These are phyloP conservation scores for Oryzias curvinotus DNA, from an alignment of 2,113 vertebrate species.

Conservation along the genomic window DNA sequence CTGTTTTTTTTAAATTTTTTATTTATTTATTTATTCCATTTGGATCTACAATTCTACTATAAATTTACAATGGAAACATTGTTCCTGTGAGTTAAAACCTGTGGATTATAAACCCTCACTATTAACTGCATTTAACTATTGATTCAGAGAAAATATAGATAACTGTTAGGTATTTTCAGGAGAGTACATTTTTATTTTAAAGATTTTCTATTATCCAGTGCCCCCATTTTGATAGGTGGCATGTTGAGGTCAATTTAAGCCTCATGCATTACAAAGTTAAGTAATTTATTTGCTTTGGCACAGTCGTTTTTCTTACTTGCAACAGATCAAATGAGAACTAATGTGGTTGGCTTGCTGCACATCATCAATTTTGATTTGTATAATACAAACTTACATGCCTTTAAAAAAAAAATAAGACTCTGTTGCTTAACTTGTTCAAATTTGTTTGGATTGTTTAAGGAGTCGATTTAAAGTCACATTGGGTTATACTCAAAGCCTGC, in stretches of 20 bases:
- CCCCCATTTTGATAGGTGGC: constrained; percentile 44
- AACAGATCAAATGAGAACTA: constrained; percentile 62
- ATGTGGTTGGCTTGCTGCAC: constrained; percentile 33
- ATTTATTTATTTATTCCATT: background rate
- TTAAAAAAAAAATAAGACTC: constrained; percentile 26
- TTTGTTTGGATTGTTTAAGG: no score
- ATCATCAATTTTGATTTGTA: constrained; percentile 43
- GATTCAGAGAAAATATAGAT: no score
- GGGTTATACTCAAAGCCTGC: no score
- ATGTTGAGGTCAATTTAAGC: constrained; percentile 67
- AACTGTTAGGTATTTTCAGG: constrained; percentile 12
- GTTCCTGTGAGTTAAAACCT: no score
- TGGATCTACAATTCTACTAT: background rate
- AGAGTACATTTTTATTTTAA: constrained; percentile 66
- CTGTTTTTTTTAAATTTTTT: background rate
- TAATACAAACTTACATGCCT: constrained; percentile 9
- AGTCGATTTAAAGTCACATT: no score
- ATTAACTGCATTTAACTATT: no score
- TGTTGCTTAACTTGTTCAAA: background rate
- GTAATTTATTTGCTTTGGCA: constrained; percentile 60
- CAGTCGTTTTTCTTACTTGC: constrained; percentile 68
- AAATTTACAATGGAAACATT: no score
- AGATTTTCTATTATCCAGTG: constrained; percentile 66
- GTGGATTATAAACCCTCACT: no score
- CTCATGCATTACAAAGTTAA: constrained; percentile 48